Conservation (phyloP, 2,888 invertebrate genomes). For the Noctua fimbriata region DNA sequence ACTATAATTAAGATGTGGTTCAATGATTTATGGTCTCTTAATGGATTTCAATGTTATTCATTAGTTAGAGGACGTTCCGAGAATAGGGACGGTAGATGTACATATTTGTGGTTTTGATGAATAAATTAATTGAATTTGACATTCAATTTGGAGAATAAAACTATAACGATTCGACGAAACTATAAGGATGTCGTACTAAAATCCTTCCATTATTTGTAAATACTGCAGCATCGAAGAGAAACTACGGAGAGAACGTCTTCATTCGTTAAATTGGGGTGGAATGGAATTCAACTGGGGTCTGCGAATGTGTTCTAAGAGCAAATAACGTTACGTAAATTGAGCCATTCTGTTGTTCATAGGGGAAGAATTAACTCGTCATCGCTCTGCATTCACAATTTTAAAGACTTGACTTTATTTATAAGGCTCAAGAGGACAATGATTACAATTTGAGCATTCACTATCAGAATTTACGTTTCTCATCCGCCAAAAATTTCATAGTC, state of each 20-base stretch:
- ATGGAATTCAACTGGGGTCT: slow-evolving; percentile 36
- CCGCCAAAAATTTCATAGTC: not conserved
- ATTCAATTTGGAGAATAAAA: slow-evolving; percentile 10
- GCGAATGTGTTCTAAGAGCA: slow-evolving; percentile 43
- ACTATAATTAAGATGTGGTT: slow-evolving; percentile 49
- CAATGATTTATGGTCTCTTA: slow-evolving; percentile 42
- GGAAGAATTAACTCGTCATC: slow-evolving; percentile 23
- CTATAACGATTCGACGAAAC: not conserved
- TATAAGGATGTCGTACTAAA: not conserved
- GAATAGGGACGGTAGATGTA: slow-evolving; percentile 9
- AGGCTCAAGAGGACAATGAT: not conserved
- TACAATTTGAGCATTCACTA: not conserved
- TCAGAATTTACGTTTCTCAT: not conserved
- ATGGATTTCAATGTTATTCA: slow-evolving; percentile 34
- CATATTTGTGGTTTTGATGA: slow-evolving; percentile 17
- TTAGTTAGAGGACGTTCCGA: slow-evolving; percentile 16
- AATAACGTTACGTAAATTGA: slow-evolving; percentile 46
- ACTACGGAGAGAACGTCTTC: slow-evolving; percentile 30
- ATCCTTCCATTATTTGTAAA: not conserved
- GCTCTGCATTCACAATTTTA: not conserved
- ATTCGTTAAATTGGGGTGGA: slow-evolving; percentile 39
- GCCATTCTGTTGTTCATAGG: slow-evolving; percentile 34
- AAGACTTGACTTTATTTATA: not conserved
- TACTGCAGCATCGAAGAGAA: not conserved
- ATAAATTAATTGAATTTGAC: slow-evolving; percentile 15